Base-by-base conservation (phyloP, 2,797 vertebrate species). In the Nothura maculosa region DNA sequence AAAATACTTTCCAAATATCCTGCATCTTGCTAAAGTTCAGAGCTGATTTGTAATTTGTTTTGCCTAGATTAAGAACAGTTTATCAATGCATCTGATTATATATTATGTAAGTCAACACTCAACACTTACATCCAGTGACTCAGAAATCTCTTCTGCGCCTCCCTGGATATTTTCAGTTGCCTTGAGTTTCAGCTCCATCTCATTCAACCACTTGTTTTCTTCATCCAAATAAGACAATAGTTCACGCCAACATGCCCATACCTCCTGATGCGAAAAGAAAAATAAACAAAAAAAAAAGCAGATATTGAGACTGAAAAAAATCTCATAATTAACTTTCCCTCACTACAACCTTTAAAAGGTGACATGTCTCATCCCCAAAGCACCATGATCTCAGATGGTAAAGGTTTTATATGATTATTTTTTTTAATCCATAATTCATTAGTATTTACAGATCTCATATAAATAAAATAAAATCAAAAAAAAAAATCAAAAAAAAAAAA, bases 241-340 rank as follows among this genome's bases (percentile, higher is more conserved):
- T 94, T 99, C 99, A 72, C 97, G 98, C 99, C 99, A 99, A 81
- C 99, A 99, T 2, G 99, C 98, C 99, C 99, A 99, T 72, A 99
- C 99, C 96, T 99, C 99, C 99, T 99, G 94, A 91, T 77, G 45
- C 90, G 93, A 86, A 88, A 50, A 60, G 80, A 34, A 69, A 75
- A 21, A 22, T 21, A 47, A 47, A 48, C 47, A 50, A 50, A 50
- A 60, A 83, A 36, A 69, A 73, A 21, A 20, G 5, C 2, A 3
- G 13, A 64, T 45, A 27, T 36, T 32, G n/a, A 81, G 28, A 32
- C 3, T 54, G 40, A 86, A 84, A 86, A 84, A 40, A 48, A 63
- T 50, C 3, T 45, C 19, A 67, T 3, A 28, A 7, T 7, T 67
- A 87, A 25, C 10, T 38, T 85, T 63, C 30, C 47, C 1, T 17